Evolutionary conservation across 2,113 vertebrate genomes (phyloP).

Genomic region (Ellobius talpinus): DNA sequence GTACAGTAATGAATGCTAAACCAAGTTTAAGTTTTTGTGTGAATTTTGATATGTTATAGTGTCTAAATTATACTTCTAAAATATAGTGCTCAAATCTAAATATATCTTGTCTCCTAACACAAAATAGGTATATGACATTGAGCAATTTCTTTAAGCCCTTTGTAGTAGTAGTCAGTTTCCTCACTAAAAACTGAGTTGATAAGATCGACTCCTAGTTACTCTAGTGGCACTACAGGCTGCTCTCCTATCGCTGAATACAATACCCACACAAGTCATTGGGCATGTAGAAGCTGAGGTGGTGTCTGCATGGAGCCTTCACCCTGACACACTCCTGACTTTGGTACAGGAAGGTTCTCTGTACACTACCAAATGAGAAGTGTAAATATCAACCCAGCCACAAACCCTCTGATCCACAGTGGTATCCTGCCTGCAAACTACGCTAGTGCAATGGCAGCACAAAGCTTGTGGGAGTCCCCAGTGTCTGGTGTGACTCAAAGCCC

Average conservation of each 20-base stretch:
- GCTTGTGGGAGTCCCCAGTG: background rate
- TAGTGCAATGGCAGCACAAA: background rate
- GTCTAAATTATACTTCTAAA: background rate
- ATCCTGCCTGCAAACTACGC: background rate
- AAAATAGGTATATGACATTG: background rate
- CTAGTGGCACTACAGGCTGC: background rate
- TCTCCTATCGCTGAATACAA: background rate
- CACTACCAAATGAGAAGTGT: background rate
- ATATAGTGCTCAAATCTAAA: background rate
- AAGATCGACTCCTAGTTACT: background rate
- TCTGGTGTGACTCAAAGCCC: background rate
- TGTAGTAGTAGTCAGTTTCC: background rate
- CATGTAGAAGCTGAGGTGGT: background rate
- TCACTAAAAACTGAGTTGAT: background rate
- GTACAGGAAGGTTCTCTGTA: background rate
- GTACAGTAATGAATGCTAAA: background rate
- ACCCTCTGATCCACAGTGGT: background rate
- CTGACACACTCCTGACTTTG: background rate
- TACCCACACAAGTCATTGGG: background rate
- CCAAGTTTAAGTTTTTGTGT: slow-evolving; percentile 5
- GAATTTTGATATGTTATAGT: background rate
- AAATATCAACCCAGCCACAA: background rate
- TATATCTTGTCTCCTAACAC: background rate
- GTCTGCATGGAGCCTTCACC: background rate
- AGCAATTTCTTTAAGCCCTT: background rate